Conservation (phyloP, 2,888 invertebrate species). For the Dromius quadrimaculatus region DNA sequence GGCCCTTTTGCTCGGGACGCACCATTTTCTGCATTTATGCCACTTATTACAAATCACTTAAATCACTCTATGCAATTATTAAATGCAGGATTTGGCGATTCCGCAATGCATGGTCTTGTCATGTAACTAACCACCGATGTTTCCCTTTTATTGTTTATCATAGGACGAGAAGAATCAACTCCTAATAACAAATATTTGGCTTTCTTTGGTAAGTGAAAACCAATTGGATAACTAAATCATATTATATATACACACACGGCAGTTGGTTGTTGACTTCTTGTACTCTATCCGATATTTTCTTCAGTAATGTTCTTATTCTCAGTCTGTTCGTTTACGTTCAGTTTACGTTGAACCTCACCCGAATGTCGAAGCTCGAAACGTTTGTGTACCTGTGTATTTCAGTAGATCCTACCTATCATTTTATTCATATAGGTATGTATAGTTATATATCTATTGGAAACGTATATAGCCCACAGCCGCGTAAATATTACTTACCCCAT, state of each 20-base stretch:
- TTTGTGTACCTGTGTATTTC: conserved; percentile 46
- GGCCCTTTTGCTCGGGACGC: conserved; percentile 13
- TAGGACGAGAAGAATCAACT: conserved; percentile 97
- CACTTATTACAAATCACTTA: neutral
- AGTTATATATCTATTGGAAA: conserved; percentile 30
- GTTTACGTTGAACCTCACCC: conserved; percentile 59
- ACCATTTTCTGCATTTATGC: conserved; percentile 5
- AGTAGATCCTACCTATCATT: conserved; percentile 31
- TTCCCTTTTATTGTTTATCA: conserved; percentile 81
- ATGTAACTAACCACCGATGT: conserved; percentile 70
- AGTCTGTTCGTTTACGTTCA: conserved; percentile 5
- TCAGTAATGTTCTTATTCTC: conserved; percentile 43
- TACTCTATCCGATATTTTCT: conserved; percentile 48
- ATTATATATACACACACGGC: conserved; percentile 66
- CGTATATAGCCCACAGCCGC: conserved; percentile 10
- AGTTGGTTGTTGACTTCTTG: conserved; percentile 61
- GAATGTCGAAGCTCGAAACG: conserved; percentile 59
- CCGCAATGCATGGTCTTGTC: conserved; percentile 64
- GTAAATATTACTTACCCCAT: neutral
- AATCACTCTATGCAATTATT: conserved; percentile 51
- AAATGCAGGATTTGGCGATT: conserved; percentile 43
- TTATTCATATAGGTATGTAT: conserved; percentile 28
- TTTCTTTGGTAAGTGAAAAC: conserved; percentile 90
- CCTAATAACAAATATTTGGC: conserved; percentile 95
- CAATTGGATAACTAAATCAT: conserved; percentile 65